phyloP scores from a whole-genome alignment of 2,888 invertebrate species.

The Perizoma flavofasciatum region DNA sequence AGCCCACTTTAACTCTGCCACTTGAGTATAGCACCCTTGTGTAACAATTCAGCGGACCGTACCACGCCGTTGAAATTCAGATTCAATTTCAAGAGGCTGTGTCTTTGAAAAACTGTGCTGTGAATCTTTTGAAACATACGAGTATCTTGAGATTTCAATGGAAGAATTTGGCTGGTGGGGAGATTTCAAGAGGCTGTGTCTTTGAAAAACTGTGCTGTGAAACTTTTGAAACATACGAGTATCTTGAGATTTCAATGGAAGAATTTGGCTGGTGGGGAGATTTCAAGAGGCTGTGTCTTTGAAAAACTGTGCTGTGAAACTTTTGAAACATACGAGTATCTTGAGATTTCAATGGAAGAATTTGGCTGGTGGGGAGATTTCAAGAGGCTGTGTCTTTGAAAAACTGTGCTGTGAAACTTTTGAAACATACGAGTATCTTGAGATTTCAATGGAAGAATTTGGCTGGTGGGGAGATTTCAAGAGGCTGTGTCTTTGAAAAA shows the following conservation, averaged over 20 bases:
- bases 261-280: too few relatives aligned
- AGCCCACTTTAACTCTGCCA: background rate
- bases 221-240: slow-evolving; percentile 14
- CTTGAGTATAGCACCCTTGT: slow-evolving; percentile 6
- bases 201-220: too few relatives aligned
- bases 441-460: too few relatives aligned
- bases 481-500: slow-evolving; percentile 7
- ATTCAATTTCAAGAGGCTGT: background rate
- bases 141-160: slow-evolving; percentile 10
- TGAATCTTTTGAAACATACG: slow-evolving; percentile 17
- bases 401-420: too few relatives aligned
- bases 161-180: background rate
- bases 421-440: slow-evolving; percentile 15
- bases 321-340: slow-evolving; percentile 14
- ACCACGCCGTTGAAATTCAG: slow-evolving; percentile 14
- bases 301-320: too few relatives aligned
- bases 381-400: slow-evolving; percentile 2
- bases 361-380: too few relatives aligned
- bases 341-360: too few relatives aligned
- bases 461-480: too few relatives aligned
- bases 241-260: slow-evolving; percentile 18
- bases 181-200: background rate
- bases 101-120: slow-evolving; percentile 10
- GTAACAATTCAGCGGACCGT: slow-evolving; percentile 17
- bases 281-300: background rate